Evolutionary conservation across 1,140 invertebrate genomes (phyloP), one percentile per base, ranked within the genome.

Genomic region (Drosophila baimaii): DNA sequence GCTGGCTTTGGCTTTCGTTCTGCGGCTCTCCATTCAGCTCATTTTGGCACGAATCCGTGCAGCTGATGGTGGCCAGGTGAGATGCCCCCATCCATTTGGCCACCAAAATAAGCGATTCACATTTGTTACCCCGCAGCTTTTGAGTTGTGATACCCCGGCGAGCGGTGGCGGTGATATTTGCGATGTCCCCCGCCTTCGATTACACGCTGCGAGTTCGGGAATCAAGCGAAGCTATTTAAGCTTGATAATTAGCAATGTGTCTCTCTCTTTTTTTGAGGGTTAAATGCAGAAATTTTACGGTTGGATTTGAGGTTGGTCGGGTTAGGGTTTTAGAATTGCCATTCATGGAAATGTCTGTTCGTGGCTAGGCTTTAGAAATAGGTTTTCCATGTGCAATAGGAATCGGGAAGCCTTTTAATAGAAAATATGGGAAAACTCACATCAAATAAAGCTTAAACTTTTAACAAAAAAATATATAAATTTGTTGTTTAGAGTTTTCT

Each of bases 81-180:
- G 31, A 63, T 44, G 39, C 41, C 44, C 41, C 19, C 25, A 27
- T 65, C 71, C 70, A 54, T 29, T 61, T 70, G 80, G 70, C 47
- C 41, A 33, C 79, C 71, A 76, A 77, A 69, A 70, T 70, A 83
- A 79, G 61, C 78, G 59, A 75, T 63, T 77, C 62, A 62, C 70
- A 84, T 85, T 84, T 85, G 77, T 72, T 68, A 10, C 35, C 19
- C 21, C 44, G 41, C 35, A 41, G 44, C 33, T 66, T 51, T 63
- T 8, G 59, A 79, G 68, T 63, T 79, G 63, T 70, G 43, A 61
- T 54, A 17, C 46, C 41, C 54, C 13, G 19, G 51, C 9, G 41
- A 25, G 54, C 47, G 17, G 33, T 23, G 17, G 54, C 47, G 17
- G 33, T 23, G 17, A 46, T 46, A 63, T 58, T 51, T 52, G 37